phyloP scores from a whole-genome alignment of 2,888 invertebrate genomes.

The Mesorhabditis belari region DNA sequence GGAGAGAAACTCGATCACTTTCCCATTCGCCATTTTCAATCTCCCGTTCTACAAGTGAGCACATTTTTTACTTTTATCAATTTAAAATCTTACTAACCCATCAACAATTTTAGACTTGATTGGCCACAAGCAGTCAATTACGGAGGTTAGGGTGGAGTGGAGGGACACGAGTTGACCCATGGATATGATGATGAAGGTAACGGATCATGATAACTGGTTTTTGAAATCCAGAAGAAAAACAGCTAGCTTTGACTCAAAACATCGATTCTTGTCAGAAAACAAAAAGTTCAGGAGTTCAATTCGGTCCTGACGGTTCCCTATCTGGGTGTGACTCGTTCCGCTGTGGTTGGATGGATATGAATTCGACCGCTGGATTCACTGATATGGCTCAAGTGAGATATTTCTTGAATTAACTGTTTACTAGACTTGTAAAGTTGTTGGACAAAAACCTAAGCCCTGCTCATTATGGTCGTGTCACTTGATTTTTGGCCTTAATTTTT shows the following conservation, averaged over 20 bases:
- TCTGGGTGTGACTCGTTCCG: constrained; percentile 30
- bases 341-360: constrained; percentile 40
- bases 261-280: no score
- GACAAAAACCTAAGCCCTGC: no score
- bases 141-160: constrained; percentile 48
- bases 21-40: constrained; percentile 47
- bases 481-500: no score
- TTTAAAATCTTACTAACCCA: no score
- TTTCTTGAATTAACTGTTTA: no score
- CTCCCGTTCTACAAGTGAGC: constrained; percentile 37
- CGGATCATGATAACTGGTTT: not conserved
- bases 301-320: constrained; percentile 38
- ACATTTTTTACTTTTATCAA: no score
- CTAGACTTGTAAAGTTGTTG: no score
- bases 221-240: not conserved
- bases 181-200: constrained; percentile 44
- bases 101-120: constrained; percentile 16
- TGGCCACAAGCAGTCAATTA: constrained; percentile 47
- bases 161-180: constrained; percentile 48
- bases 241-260: no score
- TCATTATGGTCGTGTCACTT: no score
- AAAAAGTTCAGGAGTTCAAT: constrained; percentile 38
- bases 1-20: constrained; percentile 46
- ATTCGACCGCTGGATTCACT: constrained; percentile 35
- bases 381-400: constrained; percentile 42